Evolutionary conservation across 1,140 invertebrate species (phyloP).

Genomic region (Ganaspis sp.): DNA sequence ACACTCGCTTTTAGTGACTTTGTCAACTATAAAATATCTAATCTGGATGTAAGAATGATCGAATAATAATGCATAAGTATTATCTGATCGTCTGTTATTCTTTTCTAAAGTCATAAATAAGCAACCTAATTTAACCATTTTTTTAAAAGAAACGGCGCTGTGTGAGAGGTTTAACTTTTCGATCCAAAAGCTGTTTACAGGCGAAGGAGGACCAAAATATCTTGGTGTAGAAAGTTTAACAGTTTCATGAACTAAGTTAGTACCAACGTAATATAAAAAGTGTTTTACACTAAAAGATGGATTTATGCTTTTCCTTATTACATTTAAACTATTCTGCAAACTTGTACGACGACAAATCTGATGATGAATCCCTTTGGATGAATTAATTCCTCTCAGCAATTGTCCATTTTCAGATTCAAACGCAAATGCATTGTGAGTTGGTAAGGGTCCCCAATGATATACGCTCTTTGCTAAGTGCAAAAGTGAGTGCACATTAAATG

Average conservation of each 20-base stretch:
- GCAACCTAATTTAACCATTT: constrained; percentile 32
- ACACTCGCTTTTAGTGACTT: not conserved
- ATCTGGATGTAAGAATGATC: constrained; percentile 11
- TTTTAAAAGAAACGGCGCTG: not conserved
- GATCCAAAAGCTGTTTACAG: not conserved
- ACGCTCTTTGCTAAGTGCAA: constrained; percentile 42
- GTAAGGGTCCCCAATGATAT: constrained; percentile 43
- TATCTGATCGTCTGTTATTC: constrained; percentile 36
- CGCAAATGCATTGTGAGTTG: constrained; percentile 38
- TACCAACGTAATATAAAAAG: not conserved
- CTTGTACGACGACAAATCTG: constrained; percentile 36
- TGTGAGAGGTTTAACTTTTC: not conserved
- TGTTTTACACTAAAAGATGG: constrained; percentile 5
- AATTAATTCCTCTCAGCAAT: constrained; percentile 41
- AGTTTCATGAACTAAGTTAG: constrained; percentile 29
- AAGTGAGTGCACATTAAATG: constrained; percentile 45
- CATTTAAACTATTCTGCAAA: not conserved
- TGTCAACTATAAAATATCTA: constrained; percentile 18
- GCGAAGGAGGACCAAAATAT: constrained; percentile 27
- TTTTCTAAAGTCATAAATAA: constrained; percentile 11
- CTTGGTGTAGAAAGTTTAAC: not conserved
- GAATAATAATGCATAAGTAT: constrained; percentile 35
- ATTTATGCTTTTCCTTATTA: not conserved
- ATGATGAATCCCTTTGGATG: constrained; percentile 31
- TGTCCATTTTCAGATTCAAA: constrained; percentile 46